Evolutionary conservation across 2,888 invertebrate species (phyloP).

Genomic region (Machimus atricapillus): DNA sequence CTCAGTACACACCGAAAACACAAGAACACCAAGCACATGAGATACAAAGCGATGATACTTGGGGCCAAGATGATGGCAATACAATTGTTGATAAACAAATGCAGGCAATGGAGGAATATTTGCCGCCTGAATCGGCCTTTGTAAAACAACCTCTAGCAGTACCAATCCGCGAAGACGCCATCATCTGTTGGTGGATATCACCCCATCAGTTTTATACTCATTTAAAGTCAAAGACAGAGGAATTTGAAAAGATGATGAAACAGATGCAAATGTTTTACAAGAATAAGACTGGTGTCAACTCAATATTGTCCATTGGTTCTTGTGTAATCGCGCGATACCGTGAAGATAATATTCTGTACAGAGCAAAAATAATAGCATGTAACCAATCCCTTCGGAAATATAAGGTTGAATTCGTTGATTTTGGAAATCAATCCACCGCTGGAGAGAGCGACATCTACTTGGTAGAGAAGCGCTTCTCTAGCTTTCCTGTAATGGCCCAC

Average conservation of each 20-base stretch:
- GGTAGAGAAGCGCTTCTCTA: constrained; percentile 71
- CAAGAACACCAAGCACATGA: constrained; percentile 1
- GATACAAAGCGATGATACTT: not conserved
- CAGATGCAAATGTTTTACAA: constrained; percentile 74
- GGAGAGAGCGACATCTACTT: constrained; percentile 72
- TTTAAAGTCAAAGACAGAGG: constrained; percentile 63
- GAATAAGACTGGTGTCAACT: constrained; percentile 57
- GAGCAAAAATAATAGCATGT: constrained; percentile 71
- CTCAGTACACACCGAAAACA: constrained; percentile 24
- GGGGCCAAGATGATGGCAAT: not conserved
- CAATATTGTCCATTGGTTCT: constrained; percentile 58
- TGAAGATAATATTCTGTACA: constrained; percentile 74
- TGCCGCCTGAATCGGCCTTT: constrained; percentile 65
- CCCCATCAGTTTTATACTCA: constrained; percentile 77
- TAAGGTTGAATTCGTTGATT: constrained; percentile 77
- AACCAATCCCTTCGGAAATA: constrained; percentile 67
- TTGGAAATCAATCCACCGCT: constrained; percentile 75
- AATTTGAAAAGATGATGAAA: constrained; percentile 74
- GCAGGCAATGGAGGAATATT: constrained; percentile 59
- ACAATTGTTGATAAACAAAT: not conserved
- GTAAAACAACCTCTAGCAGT: constrained; percentile 62
- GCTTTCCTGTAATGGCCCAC: constrained; percentile 74
- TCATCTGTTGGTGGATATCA: constrained; percentile 78
- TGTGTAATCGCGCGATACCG: constrained; percentile 75
- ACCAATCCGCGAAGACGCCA: constrained; percentile 67